Evolutionary conservation across 1,140 invertebrate species (phyloP).

Genomic region (Drosophila nannoptera): DNA sequence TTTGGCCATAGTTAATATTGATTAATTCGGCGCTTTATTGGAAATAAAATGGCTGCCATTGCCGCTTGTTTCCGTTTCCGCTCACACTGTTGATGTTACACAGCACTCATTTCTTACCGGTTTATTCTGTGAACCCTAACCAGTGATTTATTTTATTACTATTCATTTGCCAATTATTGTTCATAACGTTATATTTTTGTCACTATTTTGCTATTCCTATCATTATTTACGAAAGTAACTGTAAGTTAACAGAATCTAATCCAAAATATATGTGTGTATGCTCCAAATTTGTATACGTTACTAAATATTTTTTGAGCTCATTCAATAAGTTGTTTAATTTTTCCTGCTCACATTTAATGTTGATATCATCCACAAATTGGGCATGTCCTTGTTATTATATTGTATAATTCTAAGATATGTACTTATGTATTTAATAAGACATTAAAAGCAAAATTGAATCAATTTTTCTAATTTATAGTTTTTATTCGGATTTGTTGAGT

Average conservation of each 20-base stretch:
- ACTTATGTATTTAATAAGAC: constrained; percentile 33
- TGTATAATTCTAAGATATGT: constrained; percentile 25
- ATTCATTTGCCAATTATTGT: constrained; percentile 10
- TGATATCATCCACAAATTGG: constrained; percentile 18
- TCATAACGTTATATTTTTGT: constrained; percentile 1
- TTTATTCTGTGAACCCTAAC: constrained; percentile 20
- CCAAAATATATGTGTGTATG: constrained; percentile 9
- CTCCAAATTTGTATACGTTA: neutral
- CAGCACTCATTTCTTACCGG: constrained; percentile 5
- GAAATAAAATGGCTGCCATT: constrained; percentile 34
- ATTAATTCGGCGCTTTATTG: constrained; percentile 27
- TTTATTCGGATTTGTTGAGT: constrained; percentile 28
- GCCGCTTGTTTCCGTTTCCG: constrained; percentile 48
- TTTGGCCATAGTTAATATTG: constrained; percentile 17
- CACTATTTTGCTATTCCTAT: neutral
- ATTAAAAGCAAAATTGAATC: constrained; percentile 32
- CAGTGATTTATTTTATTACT: constrained; percentile 17
- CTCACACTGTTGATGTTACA: constrained; percentile 21
- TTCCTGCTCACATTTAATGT: constrained; percentile 10
- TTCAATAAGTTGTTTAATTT: constrained; percentile 1
- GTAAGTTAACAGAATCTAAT: constrained; percentile 17
- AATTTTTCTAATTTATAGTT: constrained; percentile 16
- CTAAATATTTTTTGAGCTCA: neutral
- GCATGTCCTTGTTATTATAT: constrained; percentile 31
- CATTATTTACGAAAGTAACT: neutral